A percentile compares a stretch with the other conserved stretches of the same genome.
Conservation (phyloP, 2,888 invertebrate species). For the Hypsopygia costalis region DNA sequence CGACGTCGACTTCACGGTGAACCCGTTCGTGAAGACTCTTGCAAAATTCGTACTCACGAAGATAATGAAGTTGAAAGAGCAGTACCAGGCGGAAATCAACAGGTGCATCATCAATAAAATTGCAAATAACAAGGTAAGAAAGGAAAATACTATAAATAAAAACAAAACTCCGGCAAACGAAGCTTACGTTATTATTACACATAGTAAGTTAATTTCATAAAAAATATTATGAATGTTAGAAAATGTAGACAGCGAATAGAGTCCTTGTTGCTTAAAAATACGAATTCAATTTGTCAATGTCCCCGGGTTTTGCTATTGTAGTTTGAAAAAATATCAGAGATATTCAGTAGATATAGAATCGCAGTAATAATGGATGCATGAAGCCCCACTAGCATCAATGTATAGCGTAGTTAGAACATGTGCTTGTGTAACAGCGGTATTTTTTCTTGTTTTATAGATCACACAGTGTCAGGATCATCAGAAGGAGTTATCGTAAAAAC, state of each 20-base stretch:
- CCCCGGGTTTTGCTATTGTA: constrained; percentile 15
- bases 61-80: no score
- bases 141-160: not conserved
- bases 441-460: constrained; percentile 28
- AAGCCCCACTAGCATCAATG: constrained; percentile 1
- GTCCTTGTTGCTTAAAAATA: no score
- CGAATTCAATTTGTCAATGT: not conserved
- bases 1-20: no score
- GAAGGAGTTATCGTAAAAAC: not conserved
- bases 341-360: constrained; percentile 11
- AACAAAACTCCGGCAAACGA: no score
- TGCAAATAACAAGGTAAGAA: constrained; percentile 63
- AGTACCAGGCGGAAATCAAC: constrained; percentile 50
- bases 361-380: constrained; percentile 10
- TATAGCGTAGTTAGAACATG: not conserved
- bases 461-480: constrained; percentile 8
- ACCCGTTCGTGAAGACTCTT: no score
- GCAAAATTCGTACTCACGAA: no score
- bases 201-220: no score
- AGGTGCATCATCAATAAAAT: constrained; percentile 52
- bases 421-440: constrained; percentile 3
- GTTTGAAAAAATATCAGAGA: constrained; percentile 1
- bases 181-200: no score
- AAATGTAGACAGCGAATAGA: no score
- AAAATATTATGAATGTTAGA: no score